These are phyloP conservation scores for Habropoda laboriosa DNA, from an alignment of 1,140 invertebrate genomes.

Conservation along the genomic window DNA sequence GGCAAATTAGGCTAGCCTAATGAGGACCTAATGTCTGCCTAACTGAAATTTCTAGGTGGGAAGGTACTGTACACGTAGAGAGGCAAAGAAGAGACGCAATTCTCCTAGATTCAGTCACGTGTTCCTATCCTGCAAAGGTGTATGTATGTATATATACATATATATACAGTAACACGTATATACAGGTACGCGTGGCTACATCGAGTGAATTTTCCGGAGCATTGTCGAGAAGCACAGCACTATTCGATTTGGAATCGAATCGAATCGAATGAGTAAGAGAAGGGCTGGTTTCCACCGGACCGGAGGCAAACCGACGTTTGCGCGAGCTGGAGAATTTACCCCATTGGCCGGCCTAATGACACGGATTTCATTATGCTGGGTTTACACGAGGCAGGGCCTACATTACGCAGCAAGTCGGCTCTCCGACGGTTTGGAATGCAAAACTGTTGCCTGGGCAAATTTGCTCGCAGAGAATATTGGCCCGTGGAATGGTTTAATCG, in stretches of 20 bases:
- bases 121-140: background rate
- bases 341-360: conserved; percentile 65
- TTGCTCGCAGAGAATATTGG: conserved; percentile 50
- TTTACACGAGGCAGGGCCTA: conserved; percentile 49
- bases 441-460: conserved; percentile 65
- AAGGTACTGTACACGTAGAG: background rate
- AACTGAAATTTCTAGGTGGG: too few species aligned
- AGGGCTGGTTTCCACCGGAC: conserved; percentile 42
- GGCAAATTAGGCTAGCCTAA: too few species aligned
- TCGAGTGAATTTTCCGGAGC: conserved; percentile 60
- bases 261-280: conserved; percentile 38
- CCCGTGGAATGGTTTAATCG: conserved; percentile 34
- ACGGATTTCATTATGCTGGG: conserved; percentile 68
- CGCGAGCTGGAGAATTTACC: conserved; percentile 58
- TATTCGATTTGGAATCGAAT: conserved; percentile 64
- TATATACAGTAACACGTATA: conserved; percentile 26
- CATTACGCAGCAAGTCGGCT: conserved; percentile 34
- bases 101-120: conserved; percentile 10
- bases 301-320: conserved; percentile 67
- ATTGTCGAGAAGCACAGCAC: conserved; percentile 58
- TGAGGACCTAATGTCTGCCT: too few species aligned
- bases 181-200: conserved; percentile 8
- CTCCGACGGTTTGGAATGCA: conserved; percentile 56
- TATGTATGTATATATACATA: too few species aligned
- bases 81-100: background rate